phyloP scores from a whole-genome alignment of 2,888 invertebrate species.

The Lasius platythorax region DNA sequence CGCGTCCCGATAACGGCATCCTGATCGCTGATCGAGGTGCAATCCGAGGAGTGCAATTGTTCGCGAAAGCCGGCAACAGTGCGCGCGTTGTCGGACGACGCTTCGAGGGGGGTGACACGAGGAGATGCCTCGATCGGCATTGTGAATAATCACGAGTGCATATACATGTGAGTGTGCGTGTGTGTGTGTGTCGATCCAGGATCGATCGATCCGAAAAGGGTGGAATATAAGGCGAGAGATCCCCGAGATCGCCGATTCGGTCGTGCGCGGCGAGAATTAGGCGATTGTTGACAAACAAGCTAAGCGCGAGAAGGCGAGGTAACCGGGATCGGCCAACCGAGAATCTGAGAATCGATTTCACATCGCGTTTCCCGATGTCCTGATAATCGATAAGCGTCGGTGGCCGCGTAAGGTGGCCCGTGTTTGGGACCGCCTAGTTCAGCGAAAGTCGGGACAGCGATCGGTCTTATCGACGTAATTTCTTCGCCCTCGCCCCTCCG shows the following conservation, averaged over 20 bases:
- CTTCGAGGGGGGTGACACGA: constrained; percentile 15
- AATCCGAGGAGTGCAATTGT: not conserved
- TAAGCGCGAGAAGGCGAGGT: constrained; percentile 16
- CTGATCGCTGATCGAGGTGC: constrained; percentile 1
- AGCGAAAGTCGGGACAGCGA: constrained; percentile 62
- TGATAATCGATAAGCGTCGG: constrained; percentile 78
- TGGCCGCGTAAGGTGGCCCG: constrained; percentile 46
- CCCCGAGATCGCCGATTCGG: constrained; percentile 15
- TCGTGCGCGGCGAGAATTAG: not conserved
- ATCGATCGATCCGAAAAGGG: not conserved
- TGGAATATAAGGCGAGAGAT: not conserved
- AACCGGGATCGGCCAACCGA: constrained; percentile 58
- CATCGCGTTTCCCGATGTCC: constrained; percentile 76
- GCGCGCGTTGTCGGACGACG: constrained; percentile 34
- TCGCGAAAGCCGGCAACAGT: constrained; percentile 46
- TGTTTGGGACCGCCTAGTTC: constrained; percentile 61
- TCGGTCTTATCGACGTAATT: constrained; percentile 73
- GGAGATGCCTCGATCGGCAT: constrained; percentile 16
- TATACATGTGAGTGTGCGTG: constrained; percentile 4
- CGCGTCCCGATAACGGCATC: not conserved
- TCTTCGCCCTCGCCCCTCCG: constrained; percentile 49
- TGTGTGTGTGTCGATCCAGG: not conserved
- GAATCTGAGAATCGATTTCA: constrained; percentile 54
- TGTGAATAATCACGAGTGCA: constrained; percentile 44
- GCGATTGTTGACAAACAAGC: constrained; percentile 49